phyloP scores from a whole-genome alignment of 2,113 vertebrate genomes.

The Rhinolophus sinicus region DNA sequence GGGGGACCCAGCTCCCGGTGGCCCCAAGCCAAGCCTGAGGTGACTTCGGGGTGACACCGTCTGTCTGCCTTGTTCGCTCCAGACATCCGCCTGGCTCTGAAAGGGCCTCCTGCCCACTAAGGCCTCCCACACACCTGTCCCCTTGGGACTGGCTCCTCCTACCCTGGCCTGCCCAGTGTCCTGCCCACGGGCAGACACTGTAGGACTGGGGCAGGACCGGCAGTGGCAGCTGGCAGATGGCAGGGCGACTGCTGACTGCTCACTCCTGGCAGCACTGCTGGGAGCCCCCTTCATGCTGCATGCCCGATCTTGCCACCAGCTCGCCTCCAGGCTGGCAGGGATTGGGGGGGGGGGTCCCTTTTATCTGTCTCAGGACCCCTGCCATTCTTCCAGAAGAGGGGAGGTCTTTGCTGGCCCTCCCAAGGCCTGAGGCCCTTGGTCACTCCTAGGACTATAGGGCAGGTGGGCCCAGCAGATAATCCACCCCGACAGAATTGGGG shows the following conservation, averaged over 20 bases:
- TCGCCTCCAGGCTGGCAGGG: neutral
- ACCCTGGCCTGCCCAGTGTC: neutral
- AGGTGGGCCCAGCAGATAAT: neutral
- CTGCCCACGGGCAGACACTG: neutral
- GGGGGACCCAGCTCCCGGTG: conserved; percentile 49
- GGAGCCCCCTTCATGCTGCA: rapidly evolving
- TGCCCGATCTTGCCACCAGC: neutral
- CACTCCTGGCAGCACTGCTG: neutral
- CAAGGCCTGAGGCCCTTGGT: neutral
- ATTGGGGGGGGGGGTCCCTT: neutral
- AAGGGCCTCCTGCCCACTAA: conserved; percentile 72
- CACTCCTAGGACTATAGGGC: neutral
- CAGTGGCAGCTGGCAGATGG: conserved; percentile 57
- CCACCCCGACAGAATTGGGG: rapidly evolving
- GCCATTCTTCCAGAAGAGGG: neutral
- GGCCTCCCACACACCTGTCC: conserved; percentile 70
- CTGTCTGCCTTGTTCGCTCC: conserved; percentile 88
- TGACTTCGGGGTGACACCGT: conserved; percentile 93
- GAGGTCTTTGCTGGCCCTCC: too few species aligned
- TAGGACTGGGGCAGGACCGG: neutral
- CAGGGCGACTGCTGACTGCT: neutral
- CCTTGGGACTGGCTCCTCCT: neutral
- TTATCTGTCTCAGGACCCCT: neutral
- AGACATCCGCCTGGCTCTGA: conserved; percentile 84
- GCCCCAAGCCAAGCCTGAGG: conserved; percentile 89